Conservation (phyloP, 2,888 invertebrate genomes). For the Nymphalis polychloros region DNA sequence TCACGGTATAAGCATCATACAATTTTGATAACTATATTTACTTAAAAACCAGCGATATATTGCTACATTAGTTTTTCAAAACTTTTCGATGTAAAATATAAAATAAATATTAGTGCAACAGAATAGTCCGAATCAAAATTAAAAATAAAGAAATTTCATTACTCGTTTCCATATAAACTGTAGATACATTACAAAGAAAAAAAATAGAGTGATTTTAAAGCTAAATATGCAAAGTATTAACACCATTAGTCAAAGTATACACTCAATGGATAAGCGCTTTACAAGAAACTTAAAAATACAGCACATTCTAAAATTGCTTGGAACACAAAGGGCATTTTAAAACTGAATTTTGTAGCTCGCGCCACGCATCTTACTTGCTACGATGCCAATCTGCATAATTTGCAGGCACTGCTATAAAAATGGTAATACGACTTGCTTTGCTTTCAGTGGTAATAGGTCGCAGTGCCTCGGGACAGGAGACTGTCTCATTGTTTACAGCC, state of each 20-base stretch:
- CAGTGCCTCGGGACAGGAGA: slow-evolving; percentile 17
- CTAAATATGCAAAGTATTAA: neutral
- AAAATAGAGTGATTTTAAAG: neutral
- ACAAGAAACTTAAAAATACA: slow-evolving; percentile 12
- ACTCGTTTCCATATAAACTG: neutral
- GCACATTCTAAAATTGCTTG: slow-evolving; percentile 13
- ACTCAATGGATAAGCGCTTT: slow-evolving; percentile 11
- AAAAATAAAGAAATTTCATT: too few species aligned
- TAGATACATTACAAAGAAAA: neutral
- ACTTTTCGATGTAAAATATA: too few species aligned
- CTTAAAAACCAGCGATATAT: too few species aligned
- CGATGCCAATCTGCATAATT: slow-evolving; percentile 75
- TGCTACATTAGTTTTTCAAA: too few species aligned
- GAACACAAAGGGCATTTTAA: slow-evolving; percentile 26
- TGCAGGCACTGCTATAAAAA: slow-evolving; percentile 73
- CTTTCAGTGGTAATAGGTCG: slow-evolving; percentile 55
- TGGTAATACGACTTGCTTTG: slow-evolving; percentile 67
- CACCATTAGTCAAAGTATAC: neutral
- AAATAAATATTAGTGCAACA: too few species aligned
- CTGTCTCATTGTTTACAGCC: slow-evolving; percentile 23
- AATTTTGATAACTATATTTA: too few species aligned
- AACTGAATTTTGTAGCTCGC: slow-evolving; percentile 20
- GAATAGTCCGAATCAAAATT: too few species aligned
- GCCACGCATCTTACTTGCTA: slow-evolving; percentile 54
- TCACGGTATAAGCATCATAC: too few species aligned